Evolutionary conservation across 2,888 invertebrate species (phyloP), one percentile per base, ranked within the genome.

Genomic region (Erebia epiphron): DNA sequence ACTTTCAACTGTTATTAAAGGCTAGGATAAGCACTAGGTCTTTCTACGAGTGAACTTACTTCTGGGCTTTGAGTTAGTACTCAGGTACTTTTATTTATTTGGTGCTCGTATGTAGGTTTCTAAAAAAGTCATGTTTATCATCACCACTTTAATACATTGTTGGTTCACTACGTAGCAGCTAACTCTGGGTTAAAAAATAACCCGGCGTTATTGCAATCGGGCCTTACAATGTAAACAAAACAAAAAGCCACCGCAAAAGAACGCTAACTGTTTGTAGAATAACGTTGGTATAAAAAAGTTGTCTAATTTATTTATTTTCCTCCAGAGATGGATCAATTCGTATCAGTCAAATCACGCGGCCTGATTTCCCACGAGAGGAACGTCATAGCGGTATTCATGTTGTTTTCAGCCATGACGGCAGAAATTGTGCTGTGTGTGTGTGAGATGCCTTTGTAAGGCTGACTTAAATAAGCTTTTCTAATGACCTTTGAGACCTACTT

Each of bases 321-420:
- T 21, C 67, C 46, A n/a, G 67, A 50, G 67, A 67, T 58, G 26
- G 58, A 67, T 67, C 67, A 67, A 58, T 67, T 67, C 67, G 58
- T 50, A 72, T 73, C 73, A 71, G 70, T 66, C 70, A 70, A 72
- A 75, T 75, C 69, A 72, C 67, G 57, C 49, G 50, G 67, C 65
- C 52, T 73, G 70, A 75, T 75, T 75, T 75, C 75, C 75, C 75
- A 21, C 8, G 72, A 72, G 75, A 60, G 16, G 16, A 4, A 13
- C 35, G 58, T 67, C 49, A 67, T 46, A 46, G 49, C 67, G 43
- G 56, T 57, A n/a, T 49, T 60, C 26, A 16, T 67, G 43, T 16
- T 35, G 50, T 67, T 58, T 62, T 50, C 43, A 57, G 35, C 35
- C 35, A 58, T 67, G 49, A 46, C 49, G 16, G 26, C n/a, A 58